Conservation (phyloP, 2,888 invertebrate genomes). For the Suillia variegata region DNA sequence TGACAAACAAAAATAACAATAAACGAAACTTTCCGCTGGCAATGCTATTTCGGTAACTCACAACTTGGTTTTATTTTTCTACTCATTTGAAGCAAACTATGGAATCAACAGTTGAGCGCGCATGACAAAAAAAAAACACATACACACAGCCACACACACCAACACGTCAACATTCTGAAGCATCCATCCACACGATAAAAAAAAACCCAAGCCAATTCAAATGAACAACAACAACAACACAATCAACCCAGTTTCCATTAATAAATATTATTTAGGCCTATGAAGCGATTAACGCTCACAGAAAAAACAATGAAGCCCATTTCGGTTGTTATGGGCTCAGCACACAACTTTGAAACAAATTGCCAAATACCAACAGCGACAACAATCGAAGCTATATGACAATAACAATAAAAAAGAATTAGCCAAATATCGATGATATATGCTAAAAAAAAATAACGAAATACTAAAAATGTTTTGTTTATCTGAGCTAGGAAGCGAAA, state of each 20-base stretch:
- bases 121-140: not conserved
- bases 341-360: not conserved
- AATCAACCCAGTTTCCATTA: constrained; percentile 38
- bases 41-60: too few species aligned
- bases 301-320: too few species aligned
- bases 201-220: constrained; percentile 3
- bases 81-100: too few species aligned
- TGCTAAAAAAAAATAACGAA: too few species aligned
- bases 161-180: too few species aligned
- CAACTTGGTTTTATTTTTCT: too few species aligned
- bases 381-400: not conserved
- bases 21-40: constrained; percentile 22
- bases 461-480: too few species aligned
- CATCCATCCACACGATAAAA: not conserved
- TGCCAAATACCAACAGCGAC: not conserved
- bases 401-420: not conserved
- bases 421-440: too few species aligned
- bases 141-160: constrained; percentile 5
- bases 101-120: constrained; percentile 31
- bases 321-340: not conserved
- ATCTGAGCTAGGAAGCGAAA: too few species aligned
- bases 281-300: not conserved
- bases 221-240: too few species aligned
- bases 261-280: constrained; percentile 21
- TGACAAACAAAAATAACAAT: too few species aligned